Base-by-base conservation (phyloP, 1,140 invertebrate species). In the Octopus sinensis region DNA sequence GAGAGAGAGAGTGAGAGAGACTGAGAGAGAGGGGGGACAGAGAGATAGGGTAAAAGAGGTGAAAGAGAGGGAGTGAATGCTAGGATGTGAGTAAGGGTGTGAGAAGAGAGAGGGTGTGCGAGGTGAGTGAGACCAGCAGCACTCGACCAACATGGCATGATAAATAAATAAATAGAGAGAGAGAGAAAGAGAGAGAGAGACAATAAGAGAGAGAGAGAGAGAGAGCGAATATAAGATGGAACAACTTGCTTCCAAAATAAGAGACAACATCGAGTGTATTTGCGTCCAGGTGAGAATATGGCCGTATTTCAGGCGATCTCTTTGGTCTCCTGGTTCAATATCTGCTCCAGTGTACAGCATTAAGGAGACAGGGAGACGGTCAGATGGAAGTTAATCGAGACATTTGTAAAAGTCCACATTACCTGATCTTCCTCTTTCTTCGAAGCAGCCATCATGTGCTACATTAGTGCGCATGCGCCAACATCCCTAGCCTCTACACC, bases 341-440 rank as follows among this genome's bases (percentile, higher is more conserved):
- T 43, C 30, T 43, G 30, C 30, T 43, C 30, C 30, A 43, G 30
- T 43, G 30, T 43, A 43, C 30, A 43, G 30, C 30, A 43, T 43
- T 43, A 43, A 43, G 30, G 1, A 43, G 30, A 43, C 30, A 43
- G 3, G 30, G 30, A 43, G 30, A 43, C 30, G 30, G 30, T 43
- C 30, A 43, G 30, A 43, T 43, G 30, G 30, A 43, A 43, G 30
- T 43, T 1, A 43, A 43, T 43, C 30, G 30, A 43, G 30, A 43
- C 30, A 43, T 43, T 43, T 43, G 30, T 43, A 43, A 43, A 43
- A 43, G 30, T 62, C 30, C 30, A 73, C 68, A 23, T 6, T 73
- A 73, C 68, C 68, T 73, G 68, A n/a, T 73, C 68, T 73, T 73
- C 68, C 68, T 73, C 68, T 73, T 73, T 73, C 68, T 73, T 73